Evolutionary conservation across 2,888 invertebrate genomes (phyloP), one percentile per base, ranked within the genome.

Genomic region (Synergus umbraculus): DNA sequence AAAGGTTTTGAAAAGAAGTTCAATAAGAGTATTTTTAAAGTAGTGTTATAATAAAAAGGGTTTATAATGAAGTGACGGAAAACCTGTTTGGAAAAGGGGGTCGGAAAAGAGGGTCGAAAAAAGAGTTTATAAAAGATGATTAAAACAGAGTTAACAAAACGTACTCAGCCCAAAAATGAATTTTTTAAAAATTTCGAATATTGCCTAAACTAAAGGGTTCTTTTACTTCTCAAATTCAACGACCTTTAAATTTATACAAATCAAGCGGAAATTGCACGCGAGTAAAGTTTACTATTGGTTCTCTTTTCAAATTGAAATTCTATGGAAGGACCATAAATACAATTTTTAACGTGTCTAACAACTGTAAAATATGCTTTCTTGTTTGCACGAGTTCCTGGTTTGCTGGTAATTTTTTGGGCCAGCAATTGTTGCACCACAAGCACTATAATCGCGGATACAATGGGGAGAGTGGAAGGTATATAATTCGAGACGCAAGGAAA

Each of bases 401-500:
- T 66, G 44, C 66, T 66, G 37, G 43, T 66, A 18, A 22, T 73
- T 73, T 69, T 73, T 37, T 49, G 15, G 15, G 37, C 29, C 37
- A 29, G 8, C 73, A 73, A 73, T 73, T 54, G 73, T 73, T 73
- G 54, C 49, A 54, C 41, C 54, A 73, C 49, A 73, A 73, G n/a
- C 49, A 73, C 73, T 73, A 73, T 73, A 73, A 73, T 73, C 73
- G 73, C 37, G 49, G 54, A 54, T 37, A 73, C 73, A 73, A 73
- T 73, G 54, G 73, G 15, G 37, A 15, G 54, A 15, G 54, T 37
- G 10, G 37, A 73, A 73, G 54, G 54, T 54, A 73, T 69, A 69
- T 73, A 73, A 73, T 73, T 73, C 73, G 41, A 73, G 54, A 54
- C 73, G 49, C 37, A 73, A 15, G 73, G 41, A 41, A 54, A 54